Percentiles rank a stretch among this genome's conserved stretches.
These are phyloP conservation scores for Pseudochromis fuscus DNA, from an alignment of 2,797 vertebrate genomes.

Conservation along the genomic window DNA sequence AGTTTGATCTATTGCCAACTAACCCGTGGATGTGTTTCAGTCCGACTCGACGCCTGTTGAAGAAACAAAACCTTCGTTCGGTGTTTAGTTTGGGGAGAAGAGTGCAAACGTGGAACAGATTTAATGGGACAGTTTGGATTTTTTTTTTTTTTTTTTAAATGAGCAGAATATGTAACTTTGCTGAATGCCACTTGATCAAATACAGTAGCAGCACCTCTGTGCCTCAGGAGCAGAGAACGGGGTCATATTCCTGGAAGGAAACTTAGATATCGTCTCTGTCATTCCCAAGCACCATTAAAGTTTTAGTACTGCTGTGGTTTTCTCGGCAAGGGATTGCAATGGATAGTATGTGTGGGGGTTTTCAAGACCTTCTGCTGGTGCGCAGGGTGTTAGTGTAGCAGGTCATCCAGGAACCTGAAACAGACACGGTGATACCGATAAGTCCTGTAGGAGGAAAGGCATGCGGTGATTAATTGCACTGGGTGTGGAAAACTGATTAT, in stretches of 20 bases:
- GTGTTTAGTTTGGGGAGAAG: background rate
- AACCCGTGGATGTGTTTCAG: slow-evolving; percentile 12
- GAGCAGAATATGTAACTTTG: background rate
- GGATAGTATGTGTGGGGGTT: slow-evolving; percentile 19
- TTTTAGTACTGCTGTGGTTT: slow-evolving; percentile 43
- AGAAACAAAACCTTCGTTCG: slow-evolving; percentile 1
- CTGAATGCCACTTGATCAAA: slow-evolving; percentile 24
- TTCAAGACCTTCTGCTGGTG: slow-evolving; percentile 16
- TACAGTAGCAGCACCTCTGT: slow-evolving; percentile 16
- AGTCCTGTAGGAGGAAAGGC: slow-evolving; percentile 34
- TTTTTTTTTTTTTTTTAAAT: background rate
- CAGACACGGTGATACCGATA: slow-evolving; percentile 39
- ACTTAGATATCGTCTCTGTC: slow-evolving; percentile 19
- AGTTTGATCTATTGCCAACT: slow-evolving; percentile 1
- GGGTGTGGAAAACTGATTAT: slow-evolving; percentile 46
- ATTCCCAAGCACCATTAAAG: slow-evolving; percentile 32
- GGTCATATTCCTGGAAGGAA: slow-evolving; percentile 48
- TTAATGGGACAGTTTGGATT: background rate
- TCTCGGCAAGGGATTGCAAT: slow-evolving; percentile 11
- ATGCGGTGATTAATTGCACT: slow-evolving; percentile 51
- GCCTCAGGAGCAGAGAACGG: slow-evolving; percentile 39
- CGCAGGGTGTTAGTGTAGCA: background rate
- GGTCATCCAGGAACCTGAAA: slow-evolving; percentile 36
- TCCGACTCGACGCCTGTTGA: background rate
- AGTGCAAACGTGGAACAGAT: background rate